Base-by-base conservation (phyloP, 2,888 invertebrate species). In the Leptinotarsa peninsularis region DNA sequence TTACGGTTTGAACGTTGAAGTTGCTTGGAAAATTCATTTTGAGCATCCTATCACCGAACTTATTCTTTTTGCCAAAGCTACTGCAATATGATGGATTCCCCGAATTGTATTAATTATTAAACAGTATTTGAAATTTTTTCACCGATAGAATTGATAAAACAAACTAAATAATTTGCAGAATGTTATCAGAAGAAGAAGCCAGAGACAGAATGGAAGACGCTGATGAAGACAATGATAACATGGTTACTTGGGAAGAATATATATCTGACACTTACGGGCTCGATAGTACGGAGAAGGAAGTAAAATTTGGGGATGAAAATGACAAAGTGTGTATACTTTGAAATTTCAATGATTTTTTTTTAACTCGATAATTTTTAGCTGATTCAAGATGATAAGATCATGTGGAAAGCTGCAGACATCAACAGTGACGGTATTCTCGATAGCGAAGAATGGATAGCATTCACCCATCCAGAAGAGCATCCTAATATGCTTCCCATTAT, bases 391-490 rank as follows among this genome's bases (percentile, higher is more conserved):
- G 99, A 99, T 87, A 94, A 94, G 86, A 90, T 91, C 72, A 94
- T 98, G 90, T 99, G 98, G 90, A 88, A 91, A 70, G 93, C 93
- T 4, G 97, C 98, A 0, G 99, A 99, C 90, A 84, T 88, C 17
- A 92, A 98, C 87, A 91, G 92, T 21, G 97, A 99, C 88, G 95
- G 94, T 0, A 87, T 90, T 50, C 90, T 99, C 70, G 91, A 93
- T 83, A 84, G 90, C 2, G 89, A 91, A 2, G 99, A 99, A 88
- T 98, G 96, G 89, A 90, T 94, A 80, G 92, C 94, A 27, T 99
- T 98, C 88, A 93, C 95, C 66, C 97, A 96, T 87, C 99, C 99
- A 0, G 98, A 98, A 89, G 98, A 98, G 87, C 94, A 96, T 88
- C 93, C 93, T 49, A 91, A 92, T 84, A 98, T 99, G 98, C 90